A percentile compares a stretch with the other conserved stretches of the same genome.
Conservation (phyloP, 2,888 invertebrate species). For the Meteorus colon region DNA sequence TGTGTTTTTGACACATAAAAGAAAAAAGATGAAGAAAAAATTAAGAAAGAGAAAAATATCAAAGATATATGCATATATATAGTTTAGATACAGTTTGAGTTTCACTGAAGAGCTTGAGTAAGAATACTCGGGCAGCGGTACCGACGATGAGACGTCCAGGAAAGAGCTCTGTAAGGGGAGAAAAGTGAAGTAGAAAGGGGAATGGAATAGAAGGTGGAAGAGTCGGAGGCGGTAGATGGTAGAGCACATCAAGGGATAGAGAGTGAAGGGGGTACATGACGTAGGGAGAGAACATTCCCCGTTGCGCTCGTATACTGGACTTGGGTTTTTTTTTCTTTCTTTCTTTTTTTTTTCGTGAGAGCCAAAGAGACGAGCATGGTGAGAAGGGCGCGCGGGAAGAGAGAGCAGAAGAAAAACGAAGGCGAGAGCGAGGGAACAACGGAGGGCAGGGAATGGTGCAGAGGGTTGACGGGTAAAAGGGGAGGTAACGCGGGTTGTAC, state of each 20-base stretch:
- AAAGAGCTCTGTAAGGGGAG: slow-evolving; percentile 43
- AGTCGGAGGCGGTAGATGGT: slow-evolving; percentile 37
- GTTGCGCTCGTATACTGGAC: slow-evolving; percentile 70
- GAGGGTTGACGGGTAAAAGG: slow-evolving; percentile 37
- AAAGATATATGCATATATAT: slow-evolving; percentile 7
- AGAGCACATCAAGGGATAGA: slow-evolving; percentile 53
- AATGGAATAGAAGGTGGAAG: slow-evolving; percentile 39
- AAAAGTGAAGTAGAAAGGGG: slow-evolving; percentile 45
- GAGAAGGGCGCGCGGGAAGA: slow-evolving; percentile 40
- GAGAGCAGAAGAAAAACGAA: slow-evolving; percentile 49
- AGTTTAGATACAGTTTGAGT: slow-evolving; percentile 55
- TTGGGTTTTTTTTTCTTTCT: slow-evolving; percentile 60
- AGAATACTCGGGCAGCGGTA: slow-evolving; percentile 42
- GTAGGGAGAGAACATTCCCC: slow-evolving; percentile 63
- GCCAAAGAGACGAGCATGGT: slow-evolving; percentile 18
- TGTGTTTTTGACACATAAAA: background rate
- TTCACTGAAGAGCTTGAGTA: slow-evolving; percentile 54
- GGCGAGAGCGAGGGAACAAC: slow-evolving; percentile 33
- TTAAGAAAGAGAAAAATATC: background rate
- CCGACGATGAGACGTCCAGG: slow-evolving; percentile 44
- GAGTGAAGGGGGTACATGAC: slow-evolving; percentile 63
- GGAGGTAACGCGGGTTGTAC: slow-evolving; percentile 39
- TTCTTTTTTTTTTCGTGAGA: background rate
- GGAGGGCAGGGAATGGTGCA: slow-evolving; percentile 25
- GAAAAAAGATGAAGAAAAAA: background rate